phyloP scores from a whole-genome alignment of 2,113 vertebrate genomes.

The Hypanus sabinus region DNA sequence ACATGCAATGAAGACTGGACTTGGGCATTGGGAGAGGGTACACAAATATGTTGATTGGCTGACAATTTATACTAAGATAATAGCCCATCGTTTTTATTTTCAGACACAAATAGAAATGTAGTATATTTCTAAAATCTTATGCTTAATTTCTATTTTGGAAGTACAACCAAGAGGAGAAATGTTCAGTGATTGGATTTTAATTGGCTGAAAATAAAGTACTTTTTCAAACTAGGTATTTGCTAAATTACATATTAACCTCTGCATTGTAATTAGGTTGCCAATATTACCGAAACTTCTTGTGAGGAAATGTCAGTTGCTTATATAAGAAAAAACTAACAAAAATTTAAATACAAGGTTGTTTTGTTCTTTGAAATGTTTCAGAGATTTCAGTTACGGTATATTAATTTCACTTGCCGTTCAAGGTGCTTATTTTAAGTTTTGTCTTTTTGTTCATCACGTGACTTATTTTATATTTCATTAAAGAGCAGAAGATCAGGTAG shows the following conservation, averaged over 20 bases:
- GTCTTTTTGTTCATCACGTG: not conserved
- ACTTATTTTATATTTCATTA: not conserved
- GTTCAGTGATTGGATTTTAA: not conserved
- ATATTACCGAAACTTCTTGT: not conserved
- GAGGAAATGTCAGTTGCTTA: not conserved
- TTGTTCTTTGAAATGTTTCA: not conserved
- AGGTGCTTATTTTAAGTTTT: not conserved
- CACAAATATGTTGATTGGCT: not conserved
- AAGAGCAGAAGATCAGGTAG: not conserved
- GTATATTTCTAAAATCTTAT: not conserved
- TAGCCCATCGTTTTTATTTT: not conserved
- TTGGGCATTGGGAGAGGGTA: not conserved
- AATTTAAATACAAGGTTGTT: not conserved
- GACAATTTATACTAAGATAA: not conserved
- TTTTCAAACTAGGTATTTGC: not conserved
- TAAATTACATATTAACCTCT: not conserved
- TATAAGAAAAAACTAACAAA: not conserved
- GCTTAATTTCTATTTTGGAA: not conserved
- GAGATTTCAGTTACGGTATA: not conserved
- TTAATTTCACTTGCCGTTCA: not conserved
- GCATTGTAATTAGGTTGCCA: not conserved
- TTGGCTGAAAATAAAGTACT: not conserved
- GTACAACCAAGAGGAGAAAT: not conserved
- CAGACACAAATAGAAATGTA: not conserved
- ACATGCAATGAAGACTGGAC: not conserved